phyloP scores from a whole-genome alignment of 2,888 invertebrate species.

The Hypomecis punctinalis region DNA sequence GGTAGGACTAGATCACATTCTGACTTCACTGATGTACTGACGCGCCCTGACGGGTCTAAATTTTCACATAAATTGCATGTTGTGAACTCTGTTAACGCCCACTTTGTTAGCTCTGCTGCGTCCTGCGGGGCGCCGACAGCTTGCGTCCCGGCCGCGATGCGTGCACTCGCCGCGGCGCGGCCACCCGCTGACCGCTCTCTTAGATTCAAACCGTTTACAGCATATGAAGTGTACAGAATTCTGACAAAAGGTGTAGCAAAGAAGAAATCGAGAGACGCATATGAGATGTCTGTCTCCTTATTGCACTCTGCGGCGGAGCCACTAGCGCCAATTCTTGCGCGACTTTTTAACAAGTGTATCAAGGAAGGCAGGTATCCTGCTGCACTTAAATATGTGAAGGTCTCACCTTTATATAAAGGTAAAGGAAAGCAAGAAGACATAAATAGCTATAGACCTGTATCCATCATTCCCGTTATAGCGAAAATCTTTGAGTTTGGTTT shows the following conservation, averaged over 20 bases:
- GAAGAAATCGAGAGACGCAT: constrained; percentile 2
- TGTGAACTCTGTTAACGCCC: constrained; percentile 13
- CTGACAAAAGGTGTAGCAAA: neutral
- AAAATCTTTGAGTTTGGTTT: too few species aligned
- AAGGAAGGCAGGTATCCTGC: neutral
- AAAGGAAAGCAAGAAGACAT: neutral
- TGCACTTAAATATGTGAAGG: neutral
- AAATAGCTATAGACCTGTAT: constrained; percentile 10
- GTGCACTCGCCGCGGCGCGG: neutral
- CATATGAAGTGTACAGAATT: neutral
- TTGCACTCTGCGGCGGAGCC: neutral
- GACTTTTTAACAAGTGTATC: neutral
- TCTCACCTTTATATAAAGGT: neutral
- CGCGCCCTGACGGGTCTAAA: constrained; percentile 5
- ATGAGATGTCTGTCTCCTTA: neutral
- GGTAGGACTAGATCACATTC: neutral
- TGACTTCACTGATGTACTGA: neutral
- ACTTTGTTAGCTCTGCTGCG: constrained; percentile 13
- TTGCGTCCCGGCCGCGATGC: neutral
- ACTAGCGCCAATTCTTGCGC: neutral
- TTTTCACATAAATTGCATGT: neutral
- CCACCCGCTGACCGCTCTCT: constrained; percentile 13
- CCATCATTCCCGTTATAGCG: neutral
- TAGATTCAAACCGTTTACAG: constrained; percentile 4
- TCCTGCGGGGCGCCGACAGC: constrained; percentile 13